Conservation (phyloP, 2,113 vertebrate species). For the Paracanthobrama guichenoti region DNA sequence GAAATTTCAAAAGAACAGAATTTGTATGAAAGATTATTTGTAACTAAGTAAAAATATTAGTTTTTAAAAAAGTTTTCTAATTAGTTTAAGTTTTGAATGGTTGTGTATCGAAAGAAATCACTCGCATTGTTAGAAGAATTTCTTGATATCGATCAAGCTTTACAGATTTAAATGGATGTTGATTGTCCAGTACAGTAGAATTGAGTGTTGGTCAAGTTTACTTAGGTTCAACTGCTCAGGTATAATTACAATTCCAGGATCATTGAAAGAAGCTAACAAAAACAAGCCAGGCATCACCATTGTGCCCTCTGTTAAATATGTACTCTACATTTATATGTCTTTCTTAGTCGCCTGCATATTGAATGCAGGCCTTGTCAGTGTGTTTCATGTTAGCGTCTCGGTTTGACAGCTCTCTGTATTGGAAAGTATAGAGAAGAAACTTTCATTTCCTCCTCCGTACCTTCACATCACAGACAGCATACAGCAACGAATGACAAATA, state of each 20-base stretch:
- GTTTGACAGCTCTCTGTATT: not conserved
- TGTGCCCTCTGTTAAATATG: not conserved
- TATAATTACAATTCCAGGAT: not conserved
- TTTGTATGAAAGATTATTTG: not conserved
- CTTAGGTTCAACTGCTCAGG: not conserved
- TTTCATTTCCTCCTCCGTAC: conserved; percentile 29
- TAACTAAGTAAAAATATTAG: not conserved
- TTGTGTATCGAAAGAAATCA: not conserved
- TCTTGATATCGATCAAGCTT: not conserved
- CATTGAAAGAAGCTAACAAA: not conserved
- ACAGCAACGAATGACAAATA: not conserved
- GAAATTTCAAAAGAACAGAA: no score
- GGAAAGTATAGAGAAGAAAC: not conserved
- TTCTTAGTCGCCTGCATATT: not conserved
- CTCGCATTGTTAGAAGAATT: not conserved
- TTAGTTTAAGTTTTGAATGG: not conserved
- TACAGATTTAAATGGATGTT: not conserved
- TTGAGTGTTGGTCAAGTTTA: not conserved
- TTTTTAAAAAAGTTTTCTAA: no score
- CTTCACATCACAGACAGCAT: not conserved
- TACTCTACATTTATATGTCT: not conserved
- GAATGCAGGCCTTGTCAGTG: not conserved
- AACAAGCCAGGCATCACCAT: not conserved
- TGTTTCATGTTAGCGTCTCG: not conserved
- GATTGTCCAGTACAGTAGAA: not conserved